Evolutionary conservation across 2,797 vertebrate genomes (phyloP).

Genomic region (Alosa sapidissima): DNA sequence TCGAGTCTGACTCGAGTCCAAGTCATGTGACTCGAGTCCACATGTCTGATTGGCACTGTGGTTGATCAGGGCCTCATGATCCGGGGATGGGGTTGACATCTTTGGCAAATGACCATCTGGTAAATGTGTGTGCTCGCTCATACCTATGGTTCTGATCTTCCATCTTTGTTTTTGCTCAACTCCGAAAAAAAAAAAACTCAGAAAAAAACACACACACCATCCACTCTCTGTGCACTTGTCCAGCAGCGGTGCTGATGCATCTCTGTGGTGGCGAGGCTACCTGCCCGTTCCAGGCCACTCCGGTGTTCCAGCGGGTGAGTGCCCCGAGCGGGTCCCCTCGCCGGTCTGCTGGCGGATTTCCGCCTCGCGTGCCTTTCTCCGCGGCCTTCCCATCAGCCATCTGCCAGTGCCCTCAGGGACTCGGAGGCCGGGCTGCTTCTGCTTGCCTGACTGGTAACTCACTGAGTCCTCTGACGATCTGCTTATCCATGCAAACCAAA

Average conservation of each 20-base stretch:
- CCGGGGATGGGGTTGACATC: background rate
- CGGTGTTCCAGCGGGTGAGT: background rate
- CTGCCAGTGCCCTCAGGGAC: conserved; percentile 46
- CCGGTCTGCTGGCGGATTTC: background rate
- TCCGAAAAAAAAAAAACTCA: no score
- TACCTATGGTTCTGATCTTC: background rate
- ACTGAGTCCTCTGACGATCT: conserved; percentile 25
- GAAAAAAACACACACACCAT: background rate
- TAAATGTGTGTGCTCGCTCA: background rate
- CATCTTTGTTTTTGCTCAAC: background rate
- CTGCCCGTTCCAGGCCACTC: background rate
- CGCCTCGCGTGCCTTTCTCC: background rate
- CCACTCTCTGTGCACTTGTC: background rate
- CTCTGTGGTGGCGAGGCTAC: background rate
- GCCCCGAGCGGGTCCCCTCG: background rate
- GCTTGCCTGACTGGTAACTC: background rate
- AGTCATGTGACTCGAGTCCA: no score
- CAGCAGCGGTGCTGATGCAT: background rate
- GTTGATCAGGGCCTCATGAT: no score
- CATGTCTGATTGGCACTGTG: no score
- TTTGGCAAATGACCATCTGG: background rate
- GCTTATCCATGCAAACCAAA: conserved; percentile 39
- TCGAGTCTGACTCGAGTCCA: no score
- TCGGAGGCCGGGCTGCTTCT: conserved; percentile 20
- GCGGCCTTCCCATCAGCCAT: conserved; percentile 41